A percentile compares a stretch with the other conserved stretches of the same genome.
phyloP scores from a whole-genome alignment of 2,797 vertebrate genomes.

The Gallinago solitaria region DNA sequence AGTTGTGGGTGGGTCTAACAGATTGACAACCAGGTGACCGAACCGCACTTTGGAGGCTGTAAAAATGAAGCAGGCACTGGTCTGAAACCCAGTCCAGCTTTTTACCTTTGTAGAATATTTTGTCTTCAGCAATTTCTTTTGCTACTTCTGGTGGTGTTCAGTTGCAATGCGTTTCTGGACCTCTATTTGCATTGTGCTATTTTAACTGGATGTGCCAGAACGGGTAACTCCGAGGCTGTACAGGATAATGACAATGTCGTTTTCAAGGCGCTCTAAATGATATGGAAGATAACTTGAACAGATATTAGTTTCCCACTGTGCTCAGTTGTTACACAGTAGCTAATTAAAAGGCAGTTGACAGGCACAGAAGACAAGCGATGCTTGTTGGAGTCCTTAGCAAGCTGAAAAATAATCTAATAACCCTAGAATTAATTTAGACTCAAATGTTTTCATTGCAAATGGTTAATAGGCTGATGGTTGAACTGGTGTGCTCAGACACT shows the following conservation, averaged over 20 bases:
- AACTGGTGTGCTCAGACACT: conserved; percentile 34
- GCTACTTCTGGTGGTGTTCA: not conserved
- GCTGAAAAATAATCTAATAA: conserved; percentile 62
- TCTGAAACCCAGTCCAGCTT: not conserved
- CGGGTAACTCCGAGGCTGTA: not conserved
- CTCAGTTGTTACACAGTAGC: conserved; percentile 57
- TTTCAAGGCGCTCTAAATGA: conserved; percentile 15
- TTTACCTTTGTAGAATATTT: not conserved
- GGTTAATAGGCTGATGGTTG: conserved; percentile 55
- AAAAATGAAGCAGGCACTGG: not conserved
- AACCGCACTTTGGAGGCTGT: not conserved
- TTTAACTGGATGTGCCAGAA: not conserved
- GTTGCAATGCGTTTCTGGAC: not conserved
- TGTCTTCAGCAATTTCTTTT: not conserved
- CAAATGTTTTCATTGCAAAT: conserved; percentile 32
- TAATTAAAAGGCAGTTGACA: conserved; percentile 70
- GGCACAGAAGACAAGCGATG: conserved; percentile 45
- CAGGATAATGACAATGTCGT: conserved; percentile 13
- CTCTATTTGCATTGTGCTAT: not conserved
- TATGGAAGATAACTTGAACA: conserved; percentile 46
- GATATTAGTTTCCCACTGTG: conserved; percentile 67
- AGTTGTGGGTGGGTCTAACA: not conserved
- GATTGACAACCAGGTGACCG: not conserved
- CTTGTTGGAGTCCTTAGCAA: conserved; percentile 56
- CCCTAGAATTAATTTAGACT: conserved; percentile 44